Conservation (phyloP, 1,140 invertebrate species). For the Paracyclopina nana region DNA sequence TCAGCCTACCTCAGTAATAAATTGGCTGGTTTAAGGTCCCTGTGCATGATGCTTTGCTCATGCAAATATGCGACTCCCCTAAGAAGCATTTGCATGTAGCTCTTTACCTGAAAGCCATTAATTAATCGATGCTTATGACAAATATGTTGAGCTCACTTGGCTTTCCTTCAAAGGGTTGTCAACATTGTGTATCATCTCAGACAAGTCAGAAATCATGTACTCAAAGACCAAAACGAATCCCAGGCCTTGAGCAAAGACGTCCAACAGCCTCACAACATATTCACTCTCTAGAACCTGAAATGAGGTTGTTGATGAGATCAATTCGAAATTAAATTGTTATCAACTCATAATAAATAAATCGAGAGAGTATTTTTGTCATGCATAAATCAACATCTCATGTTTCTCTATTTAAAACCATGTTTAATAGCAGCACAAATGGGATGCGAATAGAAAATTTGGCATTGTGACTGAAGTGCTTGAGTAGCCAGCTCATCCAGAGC, state of each 20-base stretch:
- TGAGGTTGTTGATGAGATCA: not conserved
- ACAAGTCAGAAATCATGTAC: conserved; percentile 72
- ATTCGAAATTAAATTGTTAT: not conserved
- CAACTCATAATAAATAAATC: not conserved
- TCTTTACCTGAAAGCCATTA: too few species aligned
- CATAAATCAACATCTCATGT: not conserved
- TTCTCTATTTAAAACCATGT: too few species aligned
- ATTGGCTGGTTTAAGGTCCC: conserved; percentile 94
- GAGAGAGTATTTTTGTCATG: not conserved
- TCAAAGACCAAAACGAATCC: conserved; percentile 81
- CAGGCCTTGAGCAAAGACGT: conserved; percentile 71
- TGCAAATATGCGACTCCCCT: conserved; percentile 78
- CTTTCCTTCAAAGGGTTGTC: conserved; percentile 44
- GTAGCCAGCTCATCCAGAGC: too few species aligned
- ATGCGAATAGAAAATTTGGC: too few species aligned
- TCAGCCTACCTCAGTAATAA: conserved; percentile 52
- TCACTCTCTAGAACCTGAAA: not conserved
- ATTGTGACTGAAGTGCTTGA: too few species aligned
- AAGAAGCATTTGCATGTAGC: conserved; percentile 74
- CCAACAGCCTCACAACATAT: conserved; percentile 54
- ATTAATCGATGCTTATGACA: too few species aligned
- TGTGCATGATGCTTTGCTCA: conserved; percentile 74
- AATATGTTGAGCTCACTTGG: too few species aligned
- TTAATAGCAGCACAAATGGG: too few species aligned
- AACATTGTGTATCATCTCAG: conserved; percentile 58